Percentiles rank a stretch among this genome's conserved stretches.
These are phyloP conservation scores for Procambarus clarkii DNA, from an alignment of 1,140 invertebrate species.

Conservation along the genomic window DNA sequence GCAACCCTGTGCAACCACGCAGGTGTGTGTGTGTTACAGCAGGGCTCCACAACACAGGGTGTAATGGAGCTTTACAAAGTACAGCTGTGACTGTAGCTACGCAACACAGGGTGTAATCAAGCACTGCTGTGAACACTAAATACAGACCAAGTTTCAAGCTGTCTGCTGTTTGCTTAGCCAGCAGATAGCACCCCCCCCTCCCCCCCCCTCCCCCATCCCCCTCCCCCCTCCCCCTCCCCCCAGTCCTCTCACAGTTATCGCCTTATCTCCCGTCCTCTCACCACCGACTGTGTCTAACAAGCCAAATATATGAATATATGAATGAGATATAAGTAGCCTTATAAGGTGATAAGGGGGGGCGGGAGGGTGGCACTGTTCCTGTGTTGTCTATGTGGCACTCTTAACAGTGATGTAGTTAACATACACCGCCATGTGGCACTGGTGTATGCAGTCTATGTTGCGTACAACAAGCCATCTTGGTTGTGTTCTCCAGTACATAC, in stretches of 20 bases:
- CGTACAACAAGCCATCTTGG: not conserved
- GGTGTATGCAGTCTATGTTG: not conserved
- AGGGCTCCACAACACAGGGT: not conserved
- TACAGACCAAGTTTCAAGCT: too few relatives aligned
- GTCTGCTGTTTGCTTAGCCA: too few relatives aligned
- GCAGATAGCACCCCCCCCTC: too few relatives aligned
- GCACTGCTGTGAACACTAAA: not conserved
- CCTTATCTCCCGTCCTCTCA: not conserved
- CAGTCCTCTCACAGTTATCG: not conserved
- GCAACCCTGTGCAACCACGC: not conserved
- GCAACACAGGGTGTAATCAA: not conserved
- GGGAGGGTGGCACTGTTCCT: not conserved
- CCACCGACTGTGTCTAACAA: not conserved
- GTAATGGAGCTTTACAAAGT: not conserved
- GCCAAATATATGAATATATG: conserved; percentile 18
- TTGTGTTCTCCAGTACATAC: too few relatives aligned
- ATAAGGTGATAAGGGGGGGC: not conserved
- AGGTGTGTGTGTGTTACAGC: not conserved
- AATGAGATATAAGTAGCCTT: not conserved
- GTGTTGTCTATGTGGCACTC: not conserved
- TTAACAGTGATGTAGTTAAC: not conserved
- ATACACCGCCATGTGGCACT: too few relatives aligned
- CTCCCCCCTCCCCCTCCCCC: not conserved
- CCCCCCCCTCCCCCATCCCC: too few relatives aligned
- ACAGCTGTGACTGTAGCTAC: not conserved